Conservation (phyloP, 1,140 invertebrate species). For the Formica selysi region DNA sequence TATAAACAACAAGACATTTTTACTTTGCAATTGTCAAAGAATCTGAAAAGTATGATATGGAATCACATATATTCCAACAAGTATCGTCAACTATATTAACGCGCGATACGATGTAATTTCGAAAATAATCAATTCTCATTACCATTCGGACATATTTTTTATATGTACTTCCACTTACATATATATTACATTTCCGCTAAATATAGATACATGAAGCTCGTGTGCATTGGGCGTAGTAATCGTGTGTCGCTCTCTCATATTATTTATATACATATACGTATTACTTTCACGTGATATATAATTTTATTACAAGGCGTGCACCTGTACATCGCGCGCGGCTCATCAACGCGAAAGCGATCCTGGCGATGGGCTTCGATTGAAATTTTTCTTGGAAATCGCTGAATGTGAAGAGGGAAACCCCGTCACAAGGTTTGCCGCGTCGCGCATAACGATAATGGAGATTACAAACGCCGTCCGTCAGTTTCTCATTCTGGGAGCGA, state of each 20-base stretch:
- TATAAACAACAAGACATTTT: not conserved
- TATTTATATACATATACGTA: conserved; percentile 1
- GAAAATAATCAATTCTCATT: not conserved
- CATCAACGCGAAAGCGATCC: conserved; percentile 44
- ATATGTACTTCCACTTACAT: not conserved
- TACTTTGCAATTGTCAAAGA: not conserved
- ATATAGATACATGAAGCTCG: not conserved
- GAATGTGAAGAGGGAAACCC: conserved; percentile 16
- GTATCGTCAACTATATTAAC: not conserved
- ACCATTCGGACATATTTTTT: not conserved
- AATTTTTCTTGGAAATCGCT: conserved; percentile 59
- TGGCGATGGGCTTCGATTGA: conserved; percentile 37
- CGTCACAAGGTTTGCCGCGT: conserved; percentile 14
- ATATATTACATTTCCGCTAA: not conserved
- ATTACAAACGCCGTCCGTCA: conserved; percentile 58
- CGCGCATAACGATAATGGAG: conserved; percentile 60
- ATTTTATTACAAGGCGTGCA: conserved; percentile 43
- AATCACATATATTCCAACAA: not conserved
- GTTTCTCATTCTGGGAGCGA: conserved; percentile 56
- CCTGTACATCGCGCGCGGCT: conserved; percentile 21
- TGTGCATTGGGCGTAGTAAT: conserved; percentile 5
- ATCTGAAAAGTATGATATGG: not conserved
- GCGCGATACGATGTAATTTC: not conserved
- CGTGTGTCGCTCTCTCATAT: not conserved
- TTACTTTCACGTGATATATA: conserved; percentile 39